These are phyloP conservation scores for Eupithecia centaureata DNA, from an alignment of 2,888 invertebrate species.

Conservation along the genomic window DNA sequence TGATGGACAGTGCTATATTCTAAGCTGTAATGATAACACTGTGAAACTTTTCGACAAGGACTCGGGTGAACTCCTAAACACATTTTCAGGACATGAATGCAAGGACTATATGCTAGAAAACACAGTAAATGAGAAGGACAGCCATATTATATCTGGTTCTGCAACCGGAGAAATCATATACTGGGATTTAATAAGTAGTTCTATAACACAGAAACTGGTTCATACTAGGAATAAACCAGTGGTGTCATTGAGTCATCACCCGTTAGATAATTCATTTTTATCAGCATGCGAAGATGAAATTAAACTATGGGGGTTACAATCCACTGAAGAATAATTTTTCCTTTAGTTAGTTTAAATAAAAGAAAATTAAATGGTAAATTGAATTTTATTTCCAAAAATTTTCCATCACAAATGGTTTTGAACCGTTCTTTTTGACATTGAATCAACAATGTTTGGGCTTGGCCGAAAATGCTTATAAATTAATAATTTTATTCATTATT, in stretches of 20 bases:
- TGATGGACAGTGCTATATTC: conserved; percentile 96
- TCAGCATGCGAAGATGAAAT: conserved; percentile 90
- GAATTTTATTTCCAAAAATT: conserved; percentile 46
- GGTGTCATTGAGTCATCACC: conserved; percentile 93
- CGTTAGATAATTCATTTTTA: conserved; percentile 87
- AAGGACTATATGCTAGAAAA: conserved; percentile 94
- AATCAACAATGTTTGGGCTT: conserved; percentile 47
- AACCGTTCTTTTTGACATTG: conserved; percentile 45
- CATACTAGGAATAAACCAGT: conserved; percentile 86
- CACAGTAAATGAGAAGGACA: conserved; percentile 92
- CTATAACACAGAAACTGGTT: conserved; percentile 69
- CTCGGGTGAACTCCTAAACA: conserved; percentile 77
- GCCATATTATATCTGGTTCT: conserved; percentile 94
- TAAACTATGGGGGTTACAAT: conserved; percentile 86
- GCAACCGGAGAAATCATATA: conserved; percentile 92
- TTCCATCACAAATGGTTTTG: conserved; percentile 49
- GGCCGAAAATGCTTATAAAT: conserved; percentile 49
- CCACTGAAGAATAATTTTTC: conserved; percentile 47
- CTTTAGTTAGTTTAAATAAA: conserved; percentile 1
- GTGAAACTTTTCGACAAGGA: conserved; percentile 94
- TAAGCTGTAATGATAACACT: conserved; percentile 92
- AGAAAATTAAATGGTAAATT: conserved; percentile 38
- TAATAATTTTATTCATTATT: conserved; percentile 25
- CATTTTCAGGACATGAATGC: conserved; percentile 92
- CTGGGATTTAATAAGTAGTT: conserved; percentile 94